These are phyloP conservation scores for Corvus cornix DNA, from an alignment of 2,113 vertebrate genomes.

Conservation along the genomic window DNA sequence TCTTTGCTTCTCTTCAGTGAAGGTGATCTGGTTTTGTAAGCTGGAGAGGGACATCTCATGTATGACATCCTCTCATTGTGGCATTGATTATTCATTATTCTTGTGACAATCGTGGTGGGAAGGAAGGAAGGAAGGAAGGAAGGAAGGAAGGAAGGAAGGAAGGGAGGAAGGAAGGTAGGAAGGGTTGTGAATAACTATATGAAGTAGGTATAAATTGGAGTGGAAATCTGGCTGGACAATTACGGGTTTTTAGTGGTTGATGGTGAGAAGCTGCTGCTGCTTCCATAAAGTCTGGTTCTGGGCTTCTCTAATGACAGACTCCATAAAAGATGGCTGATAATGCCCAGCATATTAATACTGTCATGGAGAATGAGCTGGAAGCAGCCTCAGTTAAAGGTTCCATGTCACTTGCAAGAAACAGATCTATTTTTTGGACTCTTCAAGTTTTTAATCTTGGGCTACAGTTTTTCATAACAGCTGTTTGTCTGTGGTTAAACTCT, in stretches of 20 bases:
- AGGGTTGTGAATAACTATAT: background rate
- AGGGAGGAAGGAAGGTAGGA: no score
- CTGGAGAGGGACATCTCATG: background rate
- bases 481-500: background rate
- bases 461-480: background rate
- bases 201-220: background rate
- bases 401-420: background rate
- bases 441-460: background rate
- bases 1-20: background rate
- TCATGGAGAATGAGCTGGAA: background rate
- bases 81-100: background rate
- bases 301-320: background rate
- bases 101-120: background rate
- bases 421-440: background rate
- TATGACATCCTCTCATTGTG: background rate
- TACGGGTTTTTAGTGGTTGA: background rate
- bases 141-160: background rate
- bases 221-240: background rate
- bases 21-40: background rate
- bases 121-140: background rate
- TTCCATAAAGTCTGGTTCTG: background rate
- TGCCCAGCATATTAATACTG: background rate
- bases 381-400: background rate
- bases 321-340: background rate
- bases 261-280: background rate